Evolutionary conservation across 2,113 vertebrate species (phyloP).

Genomic region (Psittacus erithacus): DNA sequence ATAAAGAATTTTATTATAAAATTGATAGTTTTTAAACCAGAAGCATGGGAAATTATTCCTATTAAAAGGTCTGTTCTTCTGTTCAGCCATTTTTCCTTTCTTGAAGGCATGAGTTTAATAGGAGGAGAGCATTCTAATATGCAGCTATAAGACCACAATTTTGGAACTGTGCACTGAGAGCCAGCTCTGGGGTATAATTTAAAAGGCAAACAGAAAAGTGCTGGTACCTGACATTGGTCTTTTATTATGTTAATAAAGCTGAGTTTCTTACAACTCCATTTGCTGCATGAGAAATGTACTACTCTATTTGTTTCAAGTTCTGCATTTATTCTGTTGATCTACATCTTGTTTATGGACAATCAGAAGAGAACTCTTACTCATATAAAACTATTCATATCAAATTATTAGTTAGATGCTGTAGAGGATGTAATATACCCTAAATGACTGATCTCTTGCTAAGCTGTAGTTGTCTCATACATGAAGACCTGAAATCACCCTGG

Average conservation of each 20-base stretch:
- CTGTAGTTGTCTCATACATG: neutral
- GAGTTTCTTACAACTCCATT: neutral
- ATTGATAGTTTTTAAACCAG: neutral
- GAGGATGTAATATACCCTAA: neutral
- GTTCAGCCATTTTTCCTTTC: neutral
- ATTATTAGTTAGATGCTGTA: neutral
- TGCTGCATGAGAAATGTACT: neutral
- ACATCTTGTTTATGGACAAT: neutral
- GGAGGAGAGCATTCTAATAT: neutral
- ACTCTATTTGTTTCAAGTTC: neutral
- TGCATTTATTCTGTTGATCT: neutral
- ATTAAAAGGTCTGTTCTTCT: neutral
- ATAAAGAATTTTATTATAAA: conserved; percentile 1
- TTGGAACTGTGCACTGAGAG: neutral
- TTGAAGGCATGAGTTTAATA: neutral
- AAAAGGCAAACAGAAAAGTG: neutral
- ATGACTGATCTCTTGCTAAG: neutral
- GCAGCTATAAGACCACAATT: neutral
- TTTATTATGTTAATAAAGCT: neutral
- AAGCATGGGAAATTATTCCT: neutral
- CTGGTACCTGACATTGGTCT: neutral
- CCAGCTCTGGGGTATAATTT: neutral
- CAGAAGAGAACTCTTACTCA: neutral
- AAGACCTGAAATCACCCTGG: neutral
- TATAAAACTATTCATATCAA: neutral